Conservation (phyloP, 2,888 invertebrate genomes). For the Cylindroiulus punctatus region DNA sequence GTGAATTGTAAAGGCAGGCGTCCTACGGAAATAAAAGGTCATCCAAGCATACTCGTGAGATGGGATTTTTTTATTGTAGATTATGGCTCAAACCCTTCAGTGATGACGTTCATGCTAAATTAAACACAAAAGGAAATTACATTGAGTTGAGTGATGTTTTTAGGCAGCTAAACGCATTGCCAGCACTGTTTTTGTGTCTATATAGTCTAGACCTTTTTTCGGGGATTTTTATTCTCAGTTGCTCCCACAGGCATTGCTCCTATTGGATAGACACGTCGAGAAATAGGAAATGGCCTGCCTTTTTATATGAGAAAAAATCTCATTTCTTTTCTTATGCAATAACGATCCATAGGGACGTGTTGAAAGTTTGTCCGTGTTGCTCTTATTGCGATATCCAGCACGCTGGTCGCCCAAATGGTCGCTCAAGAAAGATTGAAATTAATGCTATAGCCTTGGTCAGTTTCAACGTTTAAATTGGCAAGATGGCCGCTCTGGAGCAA, state of each 20-base stretch:
- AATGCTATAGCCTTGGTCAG: not conserved
- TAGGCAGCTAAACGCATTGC: slow-evolving; percentile 39
- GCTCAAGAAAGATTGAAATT: not conserved
- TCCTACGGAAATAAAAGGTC: not conserved
- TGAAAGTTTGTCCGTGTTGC: not conserved
- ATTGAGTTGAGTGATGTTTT: slow-evolving; percentile 45
- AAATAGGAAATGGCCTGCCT: slow-evolving; percentile 36
- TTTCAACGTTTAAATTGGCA: not conserved
- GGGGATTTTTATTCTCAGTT: slow-evolving; percentile 36
- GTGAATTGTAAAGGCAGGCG: not conserved
- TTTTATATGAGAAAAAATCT: slow-evolving; percentile 3
- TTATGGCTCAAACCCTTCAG: slow-evolving; percentile 38
- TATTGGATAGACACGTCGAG: slow-evolving; percentile 23
- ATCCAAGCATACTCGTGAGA: not conserved
- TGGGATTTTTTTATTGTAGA: slow-evolving; percentile 44
- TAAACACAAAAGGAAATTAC: slow-evolving; percentile 45
- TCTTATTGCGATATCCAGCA: slow-evolving; percentile 3
- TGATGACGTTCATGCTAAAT: slow-evolving; percentile 45
- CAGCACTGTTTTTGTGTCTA: slow-evolving; percentile 41
- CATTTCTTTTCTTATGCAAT: slow-evolving; percentile 41
- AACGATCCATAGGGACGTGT: slow-evolving; percentile 36
- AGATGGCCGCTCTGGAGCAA: not conserved
- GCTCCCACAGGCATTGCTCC: slow-evolving; percentile 31
- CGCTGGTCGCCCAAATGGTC: not conserved
- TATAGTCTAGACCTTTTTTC: slow-evolving; percentile 33